phyloP scores from a whole-genome alignment of 2,888 invertebrate species.

The Willowsia nigromaculata region DNA sequence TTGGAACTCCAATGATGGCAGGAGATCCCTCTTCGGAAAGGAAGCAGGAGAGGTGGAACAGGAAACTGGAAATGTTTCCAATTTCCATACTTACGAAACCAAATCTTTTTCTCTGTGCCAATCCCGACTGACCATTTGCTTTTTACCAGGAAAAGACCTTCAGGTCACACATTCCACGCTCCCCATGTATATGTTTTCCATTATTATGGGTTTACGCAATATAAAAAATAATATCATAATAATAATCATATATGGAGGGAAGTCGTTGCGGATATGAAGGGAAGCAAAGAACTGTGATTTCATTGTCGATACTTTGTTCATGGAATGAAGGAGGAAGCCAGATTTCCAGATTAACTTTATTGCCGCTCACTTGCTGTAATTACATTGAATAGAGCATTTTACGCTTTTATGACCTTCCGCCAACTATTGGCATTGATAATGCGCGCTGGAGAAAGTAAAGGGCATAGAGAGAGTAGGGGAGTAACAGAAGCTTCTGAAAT shows the following conservation, averaged over 20 bases:
- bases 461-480: background rate
- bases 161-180: background rate
- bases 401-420: constrained; percentile 45
- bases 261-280: background rate
- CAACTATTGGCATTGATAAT: background rate
- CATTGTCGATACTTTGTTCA: constrained; percentile 35
- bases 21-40: background rate
- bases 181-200: background rate
- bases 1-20: background rate
- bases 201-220: background rate
- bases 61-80: constrained; percentile 29
- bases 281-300: background rate
- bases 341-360: constrained; percentile 46
- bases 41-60: background rate
- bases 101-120: background rate
- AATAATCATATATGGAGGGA: background rate
- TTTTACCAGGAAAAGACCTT: background rate
- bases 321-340: constrained; percentile 37
- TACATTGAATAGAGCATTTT: constrained; percentile 29
- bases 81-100: constrained; percentile 8
- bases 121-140: background rate
- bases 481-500: background rate
- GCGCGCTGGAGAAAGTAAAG: background rate
- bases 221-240: background rate
- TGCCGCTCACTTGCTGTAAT: constrained; percentile 44